A percentile compares a stretch with the other conserved stretches of the same genome.
These are phyloP conservation scores for Metridium senile DNA, from an alignment of 92 coral and sea anemone genomes.

Conservation along the genomic window DNA sequence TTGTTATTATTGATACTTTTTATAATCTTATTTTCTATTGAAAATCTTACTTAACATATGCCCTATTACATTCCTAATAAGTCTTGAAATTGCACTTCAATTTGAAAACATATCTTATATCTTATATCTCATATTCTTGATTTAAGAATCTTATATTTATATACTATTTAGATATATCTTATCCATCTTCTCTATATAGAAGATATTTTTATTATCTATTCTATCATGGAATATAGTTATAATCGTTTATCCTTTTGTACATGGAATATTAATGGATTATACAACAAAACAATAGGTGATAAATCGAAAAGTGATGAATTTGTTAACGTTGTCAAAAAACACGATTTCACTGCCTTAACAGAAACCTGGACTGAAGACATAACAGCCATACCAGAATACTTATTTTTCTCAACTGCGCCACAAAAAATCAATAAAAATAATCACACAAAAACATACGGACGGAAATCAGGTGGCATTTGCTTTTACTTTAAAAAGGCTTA, in stretches of 20 bases:
- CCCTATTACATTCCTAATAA: background rate
- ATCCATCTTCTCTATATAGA: no score
- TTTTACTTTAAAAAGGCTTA: constrained; percentile 20
- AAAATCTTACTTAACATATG: background rate
- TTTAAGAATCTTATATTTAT: background rate
- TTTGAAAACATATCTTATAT: background rate
- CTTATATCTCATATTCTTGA: background rate
- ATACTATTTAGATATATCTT: background rate
- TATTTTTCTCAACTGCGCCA: background rate
- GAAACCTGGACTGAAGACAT: constrained; percentile 31
- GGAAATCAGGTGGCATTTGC: constrained; percentile 31
- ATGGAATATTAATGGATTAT: constrained; percentile 47
- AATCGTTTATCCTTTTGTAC: constrained; percentile 38
- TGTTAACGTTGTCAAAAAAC: constrained; percentile 10
- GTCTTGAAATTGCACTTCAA: no score
- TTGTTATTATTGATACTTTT: no score
- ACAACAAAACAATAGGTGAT: constrained; percentile 27
- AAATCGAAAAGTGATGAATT: constrained; percentile 43
- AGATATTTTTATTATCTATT: background rate
- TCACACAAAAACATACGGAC: constrained; percentile 16
- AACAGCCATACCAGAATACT: constrained; percentile 12
- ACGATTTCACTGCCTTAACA: constrained; percentile 38
- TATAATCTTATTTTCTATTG: no score
- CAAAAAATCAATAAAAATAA: background rate
- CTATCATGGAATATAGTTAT: background rate